A percentile compares a stretch with the other conserved stretches of the same genome.
These are phyloP conservation scores for Diploptera punctata DNA, from an alignment of 2,888 invertebrate species.

Conservation along the genomic window DNA sequence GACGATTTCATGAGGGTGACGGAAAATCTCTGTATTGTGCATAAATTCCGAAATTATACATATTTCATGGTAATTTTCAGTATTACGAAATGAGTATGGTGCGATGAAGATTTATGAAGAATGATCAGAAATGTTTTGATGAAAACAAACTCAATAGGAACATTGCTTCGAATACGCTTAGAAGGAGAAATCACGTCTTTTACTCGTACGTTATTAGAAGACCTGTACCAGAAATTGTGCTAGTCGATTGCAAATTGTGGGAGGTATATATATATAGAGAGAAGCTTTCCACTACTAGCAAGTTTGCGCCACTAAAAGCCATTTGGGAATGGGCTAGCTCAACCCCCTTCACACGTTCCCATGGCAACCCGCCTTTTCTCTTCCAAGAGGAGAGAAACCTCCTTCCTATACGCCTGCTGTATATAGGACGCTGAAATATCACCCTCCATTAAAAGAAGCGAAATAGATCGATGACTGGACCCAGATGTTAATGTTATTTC, in stretches of 20 bases:
- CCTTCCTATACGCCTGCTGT: neutral
- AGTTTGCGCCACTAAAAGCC: constrained; percentile 26
- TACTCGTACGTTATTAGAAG: neutral
- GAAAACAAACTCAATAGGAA: too few relatives aligned
- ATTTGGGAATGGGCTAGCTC: constrained; percentile 20
- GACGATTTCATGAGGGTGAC: too few relatives aligned
- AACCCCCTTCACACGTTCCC: neutral
- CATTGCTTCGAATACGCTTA: too few relatives aligned
- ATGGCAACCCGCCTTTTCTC: neutral
- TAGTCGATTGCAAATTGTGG: neutral
- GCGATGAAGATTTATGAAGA: too few relatives aligned
- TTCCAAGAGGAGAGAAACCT: neutral
- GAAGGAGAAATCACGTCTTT: too few relatives aligned
- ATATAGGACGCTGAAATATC: neutral
- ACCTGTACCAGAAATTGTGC: neutral
- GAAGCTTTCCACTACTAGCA: constrained; percentile 6
- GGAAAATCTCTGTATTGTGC: too few relatives aligned
- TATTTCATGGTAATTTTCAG: too few relatives aligned
- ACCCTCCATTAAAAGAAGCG: neutral
- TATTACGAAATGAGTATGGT: too few relatives aligned
- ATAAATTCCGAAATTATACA: too few relatives aligned
- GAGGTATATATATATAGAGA: neutral
- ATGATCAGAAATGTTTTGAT: too few relatives aligned
- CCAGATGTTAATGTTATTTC: neutral
- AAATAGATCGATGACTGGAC: neutral